Percentiles rank a stretch among this genome's conserved stretches.
These are phyloP conservation scores for Gallinago media DNA, from an alignment of 2,113 vertebrate genomes.

Conservation along the genomic window DNA sequence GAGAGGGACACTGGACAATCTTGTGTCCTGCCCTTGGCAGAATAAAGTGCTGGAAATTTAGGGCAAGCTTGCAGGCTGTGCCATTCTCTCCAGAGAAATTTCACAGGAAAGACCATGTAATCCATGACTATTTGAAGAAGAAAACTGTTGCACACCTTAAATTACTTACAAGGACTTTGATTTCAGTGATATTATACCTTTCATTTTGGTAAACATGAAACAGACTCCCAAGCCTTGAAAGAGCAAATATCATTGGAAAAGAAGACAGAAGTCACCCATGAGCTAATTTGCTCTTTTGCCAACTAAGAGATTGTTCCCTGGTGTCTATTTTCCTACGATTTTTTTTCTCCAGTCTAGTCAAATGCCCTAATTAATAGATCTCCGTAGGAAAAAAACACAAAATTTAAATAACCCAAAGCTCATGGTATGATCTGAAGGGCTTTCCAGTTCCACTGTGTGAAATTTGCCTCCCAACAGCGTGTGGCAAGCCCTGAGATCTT, in stretches of 20 bases:
- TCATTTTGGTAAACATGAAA: background rate
- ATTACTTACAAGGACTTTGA: background rate
- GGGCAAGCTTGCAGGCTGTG: background rate
- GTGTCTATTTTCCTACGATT: background rate
- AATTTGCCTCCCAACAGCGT: background rate
- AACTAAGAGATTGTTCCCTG: background rate
- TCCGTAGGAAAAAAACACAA: background rate
- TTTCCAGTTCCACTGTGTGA: background rate
- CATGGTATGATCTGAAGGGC: background rate
- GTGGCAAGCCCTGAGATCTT: background rate
- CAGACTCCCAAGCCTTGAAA: background rate
- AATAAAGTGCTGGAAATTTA: background rate
- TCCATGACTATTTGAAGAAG: background rate
- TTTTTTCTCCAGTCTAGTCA: background rate
- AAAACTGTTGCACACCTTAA: background rate
- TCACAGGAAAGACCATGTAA: background rate
- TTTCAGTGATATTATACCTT: background rate
- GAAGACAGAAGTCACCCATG: background rate
- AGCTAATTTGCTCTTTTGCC: conserved; percentile 10
- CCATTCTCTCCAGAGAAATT: background rate
- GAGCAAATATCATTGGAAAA: background rate
- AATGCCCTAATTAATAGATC: conserved; percentile 32
- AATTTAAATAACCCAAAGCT: background rate
- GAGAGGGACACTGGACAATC: background rate
- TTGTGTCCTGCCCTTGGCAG: background rate